phyloP scores from a whole-genome alignment of 2,888 invertebrate genomes.

The Phoronis australis region DNA sequence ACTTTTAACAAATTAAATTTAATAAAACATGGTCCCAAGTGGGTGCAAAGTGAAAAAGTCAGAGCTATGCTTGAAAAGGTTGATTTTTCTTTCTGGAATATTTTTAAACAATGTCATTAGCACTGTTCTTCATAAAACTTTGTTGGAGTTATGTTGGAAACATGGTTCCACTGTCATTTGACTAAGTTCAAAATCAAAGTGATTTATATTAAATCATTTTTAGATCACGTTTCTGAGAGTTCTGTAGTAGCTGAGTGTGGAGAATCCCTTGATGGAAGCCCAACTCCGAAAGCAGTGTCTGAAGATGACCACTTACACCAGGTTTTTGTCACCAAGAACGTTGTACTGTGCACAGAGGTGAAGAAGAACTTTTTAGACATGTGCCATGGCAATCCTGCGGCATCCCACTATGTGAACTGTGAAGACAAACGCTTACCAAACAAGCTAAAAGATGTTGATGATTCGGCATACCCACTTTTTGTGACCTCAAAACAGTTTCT shows the following conservation, averaged over 20 bases:
- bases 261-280: not conserved
- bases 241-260: not conserved
- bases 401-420: constrained; percentile 15
- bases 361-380: constrained; percentile 38
- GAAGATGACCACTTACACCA: constrained; percentile 20
- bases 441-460: constrained; percentile 17
- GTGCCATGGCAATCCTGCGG: constrained; percentile 24
- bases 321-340: constrained; percentile 39
- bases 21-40: too few species aligned
- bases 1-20: too few species aligned
- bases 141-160: too few species aligned
- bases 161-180: too few species aligned
- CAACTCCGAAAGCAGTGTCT: not conserved
- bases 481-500: constrained; percentile 35
- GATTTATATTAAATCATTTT: too few species aligned
- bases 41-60: too few species aligned
- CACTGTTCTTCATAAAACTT: too few species aligned
- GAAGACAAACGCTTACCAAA: constrained; percentile 18
- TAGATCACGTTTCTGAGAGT: too few species aligned
- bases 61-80: too few species aligned
- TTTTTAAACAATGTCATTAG: too few species aligned
- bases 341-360: constrained; percentile 38
- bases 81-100: too few species aligned
- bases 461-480: constrained; percentile 28
- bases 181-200: too few species aligned